Evolutionary conservation across 2,888 invertebrate species (phyloP), one percentile per base, ranked within the genome.

Genomic region (Sympetrum striolatum): DNA sequence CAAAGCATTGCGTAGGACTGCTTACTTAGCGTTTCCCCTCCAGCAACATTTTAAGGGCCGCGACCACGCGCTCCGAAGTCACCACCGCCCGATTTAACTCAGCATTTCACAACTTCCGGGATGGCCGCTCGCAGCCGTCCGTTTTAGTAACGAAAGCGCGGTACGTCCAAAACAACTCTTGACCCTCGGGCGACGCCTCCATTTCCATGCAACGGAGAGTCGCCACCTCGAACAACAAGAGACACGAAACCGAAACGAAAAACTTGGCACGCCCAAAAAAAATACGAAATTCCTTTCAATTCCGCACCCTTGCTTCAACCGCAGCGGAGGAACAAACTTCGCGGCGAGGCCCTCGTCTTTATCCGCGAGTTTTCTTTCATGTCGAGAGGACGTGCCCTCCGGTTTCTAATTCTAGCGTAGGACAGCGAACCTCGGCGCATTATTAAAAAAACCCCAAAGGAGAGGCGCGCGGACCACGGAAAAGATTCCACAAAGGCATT

Each of bases 401-500:
- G n/a, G 86, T 10, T n/a, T 37, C 64, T 37, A 60, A 60, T 60
- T 37, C 60, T n/a, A 37, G 60, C 37, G 58, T 35, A n/a, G 82
- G 82, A 82, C 58, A 82, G 12, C 82, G 82, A 82, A 82, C 53
- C 58, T 25, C 82, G 53, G 82, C 58, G 35, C 60, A 64, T 86
- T 86, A 86, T 37, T 86, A 22, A 39, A 86, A 86, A 86, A 86
- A 37, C 0, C n/a, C 10, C 25, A 25, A 48, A n/a, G n/a, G n/a
- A 18, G n/a, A 14, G 53, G 48, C 3, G 31, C 48, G 22, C 86
- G 37, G 37, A 53, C 58, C 58, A 31, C 58, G 53, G 58, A 58
- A 86, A 86, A 60, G 86, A 86, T 37, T 31, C 37, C 60, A 86
- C 86, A 86, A 86, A 86, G 86, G 60, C 37, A 86, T 86, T 86